These are phyloP conservation scores for Australoheros facetus DNA, from an alignment of 2,797 vertebrate genomes.

Conservation along the genomic window DNA sequence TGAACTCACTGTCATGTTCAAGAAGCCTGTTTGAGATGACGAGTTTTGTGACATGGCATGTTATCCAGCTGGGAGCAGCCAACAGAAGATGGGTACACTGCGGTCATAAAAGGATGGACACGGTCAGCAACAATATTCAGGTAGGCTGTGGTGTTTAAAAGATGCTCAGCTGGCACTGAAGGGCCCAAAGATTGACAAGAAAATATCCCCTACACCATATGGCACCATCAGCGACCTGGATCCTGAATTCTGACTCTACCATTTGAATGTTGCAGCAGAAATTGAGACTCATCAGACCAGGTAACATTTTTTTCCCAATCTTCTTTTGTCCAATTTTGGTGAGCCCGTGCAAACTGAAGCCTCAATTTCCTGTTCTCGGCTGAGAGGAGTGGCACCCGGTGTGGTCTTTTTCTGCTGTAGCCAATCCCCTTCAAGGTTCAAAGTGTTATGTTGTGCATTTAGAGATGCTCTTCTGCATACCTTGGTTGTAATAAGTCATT, in stretches of 20 bases:
- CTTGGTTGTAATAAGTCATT: neutral
- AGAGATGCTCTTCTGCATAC: neutral
- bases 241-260: slow-evolving; percentile 27
- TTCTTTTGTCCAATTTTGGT: neutral
- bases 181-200: neutral
- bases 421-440: neutral
- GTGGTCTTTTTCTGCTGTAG: neutral
- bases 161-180: neutral
- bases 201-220: neutral
- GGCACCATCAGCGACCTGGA: neutral
- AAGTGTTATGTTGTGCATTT: neutral
- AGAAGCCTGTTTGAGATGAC: neutral
- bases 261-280: slow-evolving; percentile 15
- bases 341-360: neutral
- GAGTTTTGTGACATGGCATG: neutral
- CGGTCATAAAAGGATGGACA: neutral
- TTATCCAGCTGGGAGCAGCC: neutral
- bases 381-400: neutral
- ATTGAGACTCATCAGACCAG: neutral
- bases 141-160: neutral
- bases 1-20: neutral
- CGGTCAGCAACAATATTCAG: neutral
- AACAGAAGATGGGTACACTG: neutral
- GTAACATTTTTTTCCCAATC: neutral
- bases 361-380: neutral